A percentile compares a stretch with the other conserved stretches of the same genome.
phyloP scores from a whole-genome alignment of 1,140 invertebrate genomes.

The Nasonia vitripennis region DNA sequence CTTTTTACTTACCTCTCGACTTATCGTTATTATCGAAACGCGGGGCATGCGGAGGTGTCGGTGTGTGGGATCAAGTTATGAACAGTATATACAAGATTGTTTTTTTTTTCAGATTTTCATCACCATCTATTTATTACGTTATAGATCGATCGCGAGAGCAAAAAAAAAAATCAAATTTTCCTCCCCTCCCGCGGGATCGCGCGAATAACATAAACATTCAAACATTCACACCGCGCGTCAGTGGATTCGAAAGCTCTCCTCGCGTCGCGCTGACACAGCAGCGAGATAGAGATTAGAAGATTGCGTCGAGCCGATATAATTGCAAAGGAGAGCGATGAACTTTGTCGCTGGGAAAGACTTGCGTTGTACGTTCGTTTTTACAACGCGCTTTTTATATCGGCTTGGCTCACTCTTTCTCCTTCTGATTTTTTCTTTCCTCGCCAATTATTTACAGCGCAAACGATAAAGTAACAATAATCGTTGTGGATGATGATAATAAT shows the following conservation, averaged over 20 bases:
- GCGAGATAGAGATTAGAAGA: slow-evolving; percentile 4
- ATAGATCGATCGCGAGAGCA: slow-evolving; percentile 11
- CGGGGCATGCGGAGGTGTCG: not conserved
- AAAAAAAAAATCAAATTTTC: not conserved
- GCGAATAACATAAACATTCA: too few relatives aligned
- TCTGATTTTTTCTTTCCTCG: not conserved
- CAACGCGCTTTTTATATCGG: not conserved
- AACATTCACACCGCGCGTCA: too few relatives aligned
- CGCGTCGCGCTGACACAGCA: too few relatives aligned
- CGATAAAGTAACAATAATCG: not conserved
- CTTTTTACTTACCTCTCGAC: not conserved
- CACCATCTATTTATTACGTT: slow-evolving; percentile 23
- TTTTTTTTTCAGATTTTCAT: not conserved
- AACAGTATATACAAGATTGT: not conserved
- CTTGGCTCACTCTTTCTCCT: not conserved
- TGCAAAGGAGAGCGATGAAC: slow-evolving; percentile 39
- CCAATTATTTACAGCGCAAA: not conserved
- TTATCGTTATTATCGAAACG: too few relatives aligned
- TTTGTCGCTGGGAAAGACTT: not conserved
- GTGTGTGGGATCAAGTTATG: not conserved
- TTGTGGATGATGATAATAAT: too few relatives aligned
- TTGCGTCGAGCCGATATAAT: slow-evolving; percentile 33
- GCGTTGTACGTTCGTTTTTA: not conserved
- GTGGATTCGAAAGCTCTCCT: too few relatives aligned
- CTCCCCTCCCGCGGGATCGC: too few relatives aligned